Evolutionary conservation across 2,888 invertebrate genomes (phyloP).

Genomic region (Hetaerina titia): DNA sequence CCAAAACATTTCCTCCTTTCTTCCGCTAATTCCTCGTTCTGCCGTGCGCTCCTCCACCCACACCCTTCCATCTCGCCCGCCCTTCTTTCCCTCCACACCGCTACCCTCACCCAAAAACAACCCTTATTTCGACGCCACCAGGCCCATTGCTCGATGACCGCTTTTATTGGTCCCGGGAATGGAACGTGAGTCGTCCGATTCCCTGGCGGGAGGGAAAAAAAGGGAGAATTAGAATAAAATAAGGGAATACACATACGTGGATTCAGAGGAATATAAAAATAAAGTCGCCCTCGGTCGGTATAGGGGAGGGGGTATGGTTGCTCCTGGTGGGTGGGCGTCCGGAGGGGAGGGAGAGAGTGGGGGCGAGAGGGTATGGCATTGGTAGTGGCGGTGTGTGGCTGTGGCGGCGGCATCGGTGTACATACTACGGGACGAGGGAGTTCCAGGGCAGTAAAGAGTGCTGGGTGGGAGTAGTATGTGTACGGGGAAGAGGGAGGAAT

Average conservation of each 20-base stretch:
- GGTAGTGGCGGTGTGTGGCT: no score
- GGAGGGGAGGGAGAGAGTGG: neutral
- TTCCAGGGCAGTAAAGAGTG: no score
- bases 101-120: neutral
- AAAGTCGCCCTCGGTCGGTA: neutral
- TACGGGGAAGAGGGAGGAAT: no score
- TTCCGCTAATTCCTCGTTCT: neutral
- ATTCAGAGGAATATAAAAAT: neutral
- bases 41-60: neutral
- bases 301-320: neutral
- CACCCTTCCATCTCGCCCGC: neutral
- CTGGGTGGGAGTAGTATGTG: no score
- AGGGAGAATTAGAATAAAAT: no score
- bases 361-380: neutral
- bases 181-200: conserved; percentile 30
- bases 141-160: neutral
- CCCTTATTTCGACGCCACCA: neutral
- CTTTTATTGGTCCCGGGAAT: conserved; percentile 40
- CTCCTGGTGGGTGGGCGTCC: neutral
- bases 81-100: no score
- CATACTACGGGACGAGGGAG: no score
- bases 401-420: no score
- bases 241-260: neutral
- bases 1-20: neutral
- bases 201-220: conserved; percentile 22